These are phyloP conservation scores for Zoanthus sansibaricus DNA, from an alignment of 92 coral and sea anemone genomes.

Conservation along the genomic window DNA sequence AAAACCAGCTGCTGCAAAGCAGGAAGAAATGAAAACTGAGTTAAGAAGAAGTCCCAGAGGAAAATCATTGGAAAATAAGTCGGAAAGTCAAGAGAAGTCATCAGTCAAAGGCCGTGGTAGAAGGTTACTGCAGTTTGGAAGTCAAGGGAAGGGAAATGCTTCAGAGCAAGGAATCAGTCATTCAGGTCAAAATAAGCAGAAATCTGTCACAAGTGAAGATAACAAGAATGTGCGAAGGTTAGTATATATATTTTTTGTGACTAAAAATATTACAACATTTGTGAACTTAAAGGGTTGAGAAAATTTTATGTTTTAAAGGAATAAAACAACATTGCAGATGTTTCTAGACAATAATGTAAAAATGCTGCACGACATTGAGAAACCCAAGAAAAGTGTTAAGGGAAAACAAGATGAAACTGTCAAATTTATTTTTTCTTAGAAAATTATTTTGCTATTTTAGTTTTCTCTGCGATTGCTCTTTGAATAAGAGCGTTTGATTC, in stretches of 20 bases:
- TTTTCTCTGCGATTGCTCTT: too few relatives aligned
- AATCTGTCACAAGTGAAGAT: background rate
- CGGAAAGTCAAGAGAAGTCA: background rate
- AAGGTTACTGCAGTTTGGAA: slow-evolving; percentile 25
- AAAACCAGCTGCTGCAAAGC: background rate
- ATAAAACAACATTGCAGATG: too few relatives aligned
- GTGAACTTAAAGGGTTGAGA: too few relatives aligned
- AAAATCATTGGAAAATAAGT: background rate
- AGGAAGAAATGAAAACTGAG: slow-evolving; percentile 54
- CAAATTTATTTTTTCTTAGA: too few relatives aligned
- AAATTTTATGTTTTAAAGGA: too few relatives aligned
- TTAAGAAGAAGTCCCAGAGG: slow-evolving; percentile 59
- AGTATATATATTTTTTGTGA: background rate
- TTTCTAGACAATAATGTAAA: too few relatives aligned
- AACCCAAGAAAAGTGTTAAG: too few relatives aligned
- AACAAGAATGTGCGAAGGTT: slow-evolving; percentile 68
- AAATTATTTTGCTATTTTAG: too few relatives aligned
- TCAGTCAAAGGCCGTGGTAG: slow-evolving; percentile 14
- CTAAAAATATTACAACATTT: too few relatives aligned
- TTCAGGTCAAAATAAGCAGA: background rate
- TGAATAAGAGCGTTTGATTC: too few relatives aligned
- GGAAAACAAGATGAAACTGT: too few relatives aligned
- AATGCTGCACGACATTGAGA: too few relatives aligned
- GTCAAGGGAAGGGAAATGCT: slow-evolving; percentile 20
- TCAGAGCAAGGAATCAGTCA: background rate